A percentile compares a stretch with the other conserved stretches of the same genome.
These are phyloP conservation scores for Oreohelix idahoensis DNA, from an alignment of 1,140 invertebrate genomes.

Conservation along the genomic window DNA sequence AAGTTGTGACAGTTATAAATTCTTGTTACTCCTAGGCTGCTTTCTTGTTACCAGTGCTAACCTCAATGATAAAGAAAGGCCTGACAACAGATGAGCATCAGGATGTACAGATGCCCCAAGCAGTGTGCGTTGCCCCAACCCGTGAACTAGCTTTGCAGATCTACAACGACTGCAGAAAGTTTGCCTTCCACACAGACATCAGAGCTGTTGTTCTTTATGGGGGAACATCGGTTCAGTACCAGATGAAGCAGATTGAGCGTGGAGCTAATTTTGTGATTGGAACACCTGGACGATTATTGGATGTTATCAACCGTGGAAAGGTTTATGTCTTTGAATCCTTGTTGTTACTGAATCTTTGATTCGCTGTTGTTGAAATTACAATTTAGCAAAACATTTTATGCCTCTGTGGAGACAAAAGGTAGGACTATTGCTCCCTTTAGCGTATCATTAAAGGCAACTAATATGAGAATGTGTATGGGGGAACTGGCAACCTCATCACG, in stretches of 20 bases:
- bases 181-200: constrained; percentile 82
- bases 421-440: no score
- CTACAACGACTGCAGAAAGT: constrained; percentile 88
- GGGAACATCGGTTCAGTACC: constrained; percentile 84
- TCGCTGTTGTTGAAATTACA: no score
- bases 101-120: constrained; percentile 78
- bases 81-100: constrained; percentile 60
- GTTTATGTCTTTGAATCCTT: constrained; percentile 70
- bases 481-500: no score
- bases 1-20: no score
- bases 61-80: constrained; percentile 67
- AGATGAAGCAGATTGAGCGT: constrained; percentile 78
- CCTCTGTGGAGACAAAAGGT: no score
- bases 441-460: no score
- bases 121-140: constrained; percentile 89
- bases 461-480: no score
- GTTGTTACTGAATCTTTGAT: no score
- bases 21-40: constrained; percentile 80
- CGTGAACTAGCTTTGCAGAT: constrained; percentile 93
- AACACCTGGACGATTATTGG: constrained; percentile 91
- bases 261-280: constrained; percentile 94
- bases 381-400: no score
- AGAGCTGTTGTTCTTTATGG: constrained; percentile 87
- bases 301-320: constrained; percentile 85
- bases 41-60: constrained; percentile 88